Percentiles rank a stretch among this genome's conserved stretches.
Evolutionary conservation across 2,797 vertebrate genomes (phyloP).

Genomic region (Dermochelys coriacea): DNA sequence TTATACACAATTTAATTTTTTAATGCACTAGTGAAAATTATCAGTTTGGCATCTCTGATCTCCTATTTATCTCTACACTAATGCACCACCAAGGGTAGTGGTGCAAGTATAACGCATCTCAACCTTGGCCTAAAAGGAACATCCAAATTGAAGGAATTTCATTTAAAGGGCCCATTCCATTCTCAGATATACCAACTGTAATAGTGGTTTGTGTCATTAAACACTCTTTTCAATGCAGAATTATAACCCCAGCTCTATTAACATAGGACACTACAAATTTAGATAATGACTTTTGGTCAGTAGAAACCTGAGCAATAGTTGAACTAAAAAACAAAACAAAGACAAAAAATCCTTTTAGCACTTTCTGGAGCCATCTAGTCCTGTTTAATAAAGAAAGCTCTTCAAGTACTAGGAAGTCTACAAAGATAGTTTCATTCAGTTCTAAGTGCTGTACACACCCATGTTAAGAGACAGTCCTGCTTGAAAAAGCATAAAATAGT

Average conservation of each 20-base stretch:
- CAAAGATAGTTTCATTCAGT: neutral
- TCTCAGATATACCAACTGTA: neutral
- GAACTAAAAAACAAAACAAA: neutral
- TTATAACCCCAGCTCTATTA: neutral
- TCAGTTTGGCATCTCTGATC: neutral
- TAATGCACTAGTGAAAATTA: neutral
- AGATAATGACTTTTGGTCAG: neutral
- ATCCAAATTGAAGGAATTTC: neutral
- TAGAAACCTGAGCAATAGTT: neutral
- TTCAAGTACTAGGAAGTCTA: neutral
- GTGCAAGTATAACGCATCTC: neutral
- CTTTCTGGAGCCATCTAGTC: neutral
- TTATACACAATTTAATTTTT: neutral
- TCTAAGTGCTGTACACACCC: neutral
- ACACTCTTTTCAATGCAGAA: neutral
- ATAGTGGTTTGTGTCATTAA: neutral
- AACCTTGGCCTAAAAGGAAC: neutral
- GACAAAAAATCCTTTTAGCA: neutral
- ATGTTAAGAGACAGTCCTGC: neutral
- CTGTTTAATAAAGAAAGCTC: neutral
- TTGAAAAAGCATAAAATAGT: too few relatives aligned
- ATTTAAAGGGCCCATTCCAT: neutral
- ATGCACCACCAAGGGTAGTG: fast-evolving
- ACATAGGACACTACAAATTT: neutral
- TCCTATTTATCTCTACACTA: neutral